Evolutionary conservation across 2,113 vertebrate species (phyloP), one percentile per base, ranked within the genome.

Genomic region (Cololabis saira): DNA sequence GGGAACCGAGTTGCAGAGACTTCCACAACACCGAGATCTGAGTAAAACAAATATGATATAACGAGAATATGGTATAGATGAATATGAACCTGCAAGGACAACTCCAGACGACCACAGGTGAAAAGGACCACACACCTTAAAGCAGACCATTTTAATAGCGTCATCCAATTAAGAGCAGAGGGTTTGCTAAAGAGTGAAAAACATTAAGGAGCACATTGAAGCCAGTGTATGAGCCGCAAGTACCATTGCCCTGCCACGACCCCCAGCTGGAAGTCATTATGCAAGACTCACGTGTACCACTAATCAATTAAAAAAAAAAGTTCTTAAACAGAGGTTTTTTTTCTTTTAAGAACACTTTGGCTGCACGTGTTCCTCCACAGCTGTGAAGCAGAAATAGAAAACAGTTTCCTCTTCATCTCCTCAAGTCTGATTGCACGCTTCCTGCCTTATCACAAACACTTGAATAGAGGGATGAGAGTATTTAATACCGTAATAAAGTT

Each of bases 201-300:
- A 73, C 68, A 60, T 18, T 40, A 69, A 59, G 11, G 37, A 51
- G 58, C 49, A 50, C 45, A 56, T 40, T 12, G n/a, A 63, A 74
- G 57, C 41, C 54, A 40, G 65, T 76, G 74, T 80, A 18, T n/a
- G n/a, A n/a, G n/a, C n/a, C n/a, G n/a, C n/a, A n/a, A n/a, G n/a
- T n/a, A n/a, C 60, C 14, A 17, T 68, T 63, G 17, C 68, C 66
- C 76, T 75, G 67, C 70, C 75, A 68, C 75, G 61, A 50, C 67
- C 60, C 71, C 75, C 88, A 90, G 84, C 86, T 90, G 90, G 72
- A 83, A 76, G 61, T 51, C 78, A 81, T 88, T 88, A 87, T 37
- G 47, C 53, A 51, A 45, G 72, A 78, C 58, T 87, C 74, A 83
- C 50, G 6, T 76, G 73, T 47, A 71, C 21, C 33, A 13, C 12